Evolutionary conservation across 2,888 invertebrate genomes (phyloP), one percentile per base, ranked within the genome.

Genomic region (Xestia sexstrigata): DNA sequence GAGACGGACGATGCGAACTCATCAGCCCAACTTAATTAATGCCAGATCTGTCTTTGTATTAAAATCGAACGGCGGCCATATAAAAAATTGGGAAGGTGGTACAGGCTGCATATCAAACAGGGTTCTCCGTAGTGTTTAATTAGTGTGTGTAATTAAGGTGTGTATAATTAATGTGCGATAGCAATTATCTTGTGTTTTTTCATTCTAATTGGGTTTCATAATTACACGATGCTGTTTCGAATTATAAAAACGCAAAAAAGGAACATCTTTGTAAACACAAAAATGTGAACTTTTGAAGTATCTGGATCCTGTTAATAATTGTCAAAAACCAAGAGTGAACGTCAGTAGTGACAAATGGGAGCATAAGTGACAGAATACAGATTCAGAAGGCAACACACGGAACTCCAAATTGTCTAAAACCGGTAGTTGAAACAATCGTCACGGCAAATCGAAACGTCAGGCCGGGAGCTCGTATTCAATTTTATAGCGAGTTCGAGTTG

Each of bases 1-100:
- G 91, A 90, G 92, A 92, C 93, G 91, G 93, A 91, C 91, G 93
- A 91, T 87, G 92, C 92, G 89, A 95, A 94, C 96, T 96, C 96
- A 96, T 96, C 96, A 96, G 91, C 92, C 93, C 92, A 91, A 92
- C 95, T 96, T 96, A 96, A 96, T 96, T 96, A 96, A 96, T 96
- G 94, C 95, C 93, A 92, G 95, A 96, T 96, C 96, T 96, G 96
- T 96, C 96, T 95, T 96, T 96, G 95, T 96, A 96, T 95, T 96
- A 95, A 95, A 95, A 96, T 96, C 95, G 92, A 94, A 92, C 86
- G 82, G 81, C 55, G 78, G 81, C 60, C 76, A 87, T 77, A 85
- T 86, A 92, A 90, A 92, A 93, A 90, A 90, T 83, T 88, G 83
- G 86, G 84, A 85, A 79, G 87, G 89, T 79, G 67, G 86, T 84